phyloP scores from a whole-genome alignment of 2,797 vertebrate species.

The Hoplostethus atlanticus region DNA sequence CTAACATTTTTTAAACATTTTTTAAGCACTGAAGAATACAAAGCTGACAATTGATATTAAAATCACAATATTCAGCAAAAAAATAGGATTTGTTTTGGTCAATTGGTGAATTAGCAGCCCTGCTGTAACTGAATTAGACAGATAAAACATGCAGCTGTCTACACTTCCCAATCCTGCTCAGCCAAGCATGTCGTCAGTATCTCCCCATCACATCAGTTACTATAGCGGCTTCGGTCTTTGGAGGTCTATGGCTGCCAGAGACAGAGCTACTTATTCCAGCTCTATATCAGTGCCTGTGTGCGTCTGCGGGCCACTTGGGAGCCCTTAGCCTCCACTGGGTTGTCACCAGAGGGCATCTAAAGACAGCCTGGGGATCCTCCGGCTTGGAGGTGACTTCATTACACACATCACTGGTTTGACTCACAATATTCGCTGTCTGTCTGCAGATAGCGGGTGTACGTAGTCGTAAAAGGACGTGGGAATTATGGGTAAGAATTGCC shows the following conservation, averaged over 20 bases:
- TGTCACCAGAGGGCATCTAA: neutral
- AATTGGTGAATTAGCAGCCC: no score
- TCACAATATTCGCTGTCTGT: neutral
- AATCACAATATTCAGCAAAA: no score
- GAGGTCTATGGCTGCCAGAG: neutral
- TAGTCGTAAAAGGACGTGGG: neutral
- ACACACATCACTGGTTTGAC: slow-evolving; percentile 24
- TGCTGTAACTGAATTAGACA: no score
- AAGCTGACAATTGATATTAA: no score
- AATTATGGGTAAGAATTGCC: neutral
- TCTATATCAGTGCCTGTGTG: neutral
- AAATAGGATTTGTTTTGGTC: no score
- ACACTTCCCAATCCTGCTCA: neutral
- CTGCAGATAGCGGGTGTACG: neutral
- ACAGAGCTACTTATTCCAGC: neutral
- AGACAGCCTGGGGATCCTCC: neutral
- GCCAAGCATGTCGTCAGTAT: neutral
- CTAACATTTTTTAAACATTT: no score
- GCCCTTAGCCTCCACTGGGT: slow-evolving; percentile 4
- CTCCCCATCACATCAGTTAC: slow-evolving; percentile 2
- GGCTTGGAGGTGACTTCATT: neutral
- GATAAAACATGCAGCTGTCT: neutral
- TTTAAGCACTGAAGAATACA: no score
- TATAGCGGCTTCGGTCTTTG: neutral
- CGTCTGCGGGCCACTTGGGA: neutral